Base-by-base conservation (phyloP, 2,797 vertebrate species). In the Pseudopleuronectes americanus region DNA sequence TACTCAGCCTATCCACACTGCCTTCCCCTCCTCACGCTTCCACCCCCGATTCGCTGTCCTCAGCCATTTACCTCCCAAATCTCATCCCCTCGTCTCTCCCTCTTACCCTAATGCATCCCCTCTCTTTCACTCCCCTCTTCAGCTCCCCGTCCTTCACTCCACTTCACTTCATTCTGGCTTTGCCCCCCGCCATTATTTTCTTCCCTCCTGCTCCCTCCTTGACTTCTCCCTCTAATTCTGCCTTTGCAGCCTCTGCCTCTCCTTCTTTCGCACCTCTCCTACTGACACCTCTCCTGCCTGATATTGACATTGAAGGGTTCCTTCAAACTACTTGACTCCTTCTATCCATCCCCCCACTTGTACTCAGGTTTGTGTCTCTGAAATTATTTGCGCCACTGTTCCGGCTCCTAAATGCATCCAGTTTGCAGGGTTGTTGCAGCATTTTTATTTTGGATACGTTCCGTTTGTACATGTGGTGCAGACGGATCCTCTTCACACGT, bases 271-370 rank as follows among this genome's bases (percentile, higher is more conserved):
- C 60, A 45, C 69, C 38, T 16, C 81, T 84, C 71, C 65, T 71
- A 14, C 78, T 81, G 65, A 85, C 81, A 88, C 70, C 77, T 72
- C 68, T 38, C 56, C 72, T 43, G 45, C 64, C 68, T 73, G 71
- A 69, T 89, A 85, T 81, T 79, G 84, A 88, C 82, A 80, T 71
- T 84, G 79, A 89, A 87, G 82, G 78, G 84, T 90, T 89, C 80
- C 84, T 84, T 86, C 72, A 54, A 70, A 80, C 80, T 31, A 78
- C 79, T 85, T 79, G 77, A 84, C 79, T 86, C 81, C 78, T 62
- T 80, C 68, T 65, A 79, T 74, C 68, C 65, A 36, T 49, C 41
- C 60, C 61, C 53, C 41, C 8, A 10, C 64, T 76, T 68, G 61
- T 80, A 77, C 79, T 77, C 74, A 66, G 65, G 58, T 74, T 74